Base-by-base conservation (phyloP, 2,113 vertebrate genomes). In the Centropus unirufus region DNA sequence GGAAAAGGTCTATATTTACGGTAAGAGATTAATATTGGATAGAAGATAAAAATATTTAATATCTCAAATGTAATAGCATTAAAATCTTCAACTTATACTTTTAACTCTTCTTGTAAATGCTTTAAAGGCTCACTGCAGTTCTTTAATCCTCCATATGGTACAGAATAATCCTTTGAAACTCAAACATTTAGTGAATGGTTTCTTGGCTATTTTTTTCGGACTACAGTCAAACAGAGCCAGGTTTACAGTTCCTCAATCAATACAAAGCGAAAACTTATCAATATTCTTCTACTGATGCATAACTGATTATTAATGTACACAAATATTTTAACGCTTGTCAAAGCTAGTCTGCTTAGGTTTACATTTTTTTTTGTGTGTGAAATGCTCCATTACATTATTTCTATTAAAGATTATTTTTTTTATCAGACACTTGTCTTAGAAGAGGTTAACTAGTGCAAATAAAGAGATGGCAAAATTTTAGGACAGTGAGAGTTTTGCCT, bases 271-370 rank as follows among this genome's bases (percentile, higher is more conserved):
- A 49, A 78, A 68, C 2, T 21, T 76, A 70, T 19, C 14, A 78
- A 32, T 57, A 55, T 61, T 66, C 40, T 44, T 77, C n/a, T 42
- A 64, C 0, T 61, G 59, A 49, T 49, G 18, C 23, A 66, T 40
- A 86, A 46, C 15, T 36, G 22, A 39, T 49, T 75, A 39, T 61
- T 72, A 39, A 77, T 22, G 14, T 63, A 86, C 70, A 39, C 11
- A 85, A 59, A 6, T 22, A 80, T 79, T 91, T 76, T 68, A 63
- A 59, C 76, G 14, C 24, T 86, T 85, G 88, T 54, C 32, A 59
- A 83, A 91, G 5, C 2, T 40, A 24, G 6, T 18, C 19, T 52
- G 9, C 24, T 36, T 68, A 55, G 22, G 40, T 52, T 74, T 84
- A 68, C 4, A 2, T 14, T 19, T 54, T 18, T 44, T 2, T 54